Conservation (phyloP, 2,113 vertebrate genomes). For the Ammospiza nelsoni region DNA sequence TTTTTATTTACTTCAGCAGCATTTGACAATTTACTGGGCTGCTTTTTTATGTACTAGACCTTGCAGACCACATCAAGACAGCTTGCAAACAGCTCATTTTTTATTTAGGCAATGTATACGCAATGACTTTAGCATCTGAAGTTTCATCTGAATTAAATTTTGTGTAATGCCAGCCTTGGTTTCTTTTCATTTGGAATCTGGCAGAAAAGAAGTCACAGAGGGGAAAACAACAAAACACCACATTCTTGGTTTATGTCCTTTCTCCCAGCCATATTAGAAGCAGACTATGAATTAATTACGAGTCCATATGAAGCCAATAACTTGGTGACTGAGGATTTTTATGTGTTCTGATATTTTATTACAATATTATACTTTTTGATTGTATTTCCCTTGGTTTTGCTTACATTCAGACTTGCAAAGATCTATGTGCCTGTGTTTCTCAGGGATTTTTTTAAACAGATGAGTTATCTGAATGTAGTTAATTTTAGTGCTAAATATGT, state of each 20-base stretch:
- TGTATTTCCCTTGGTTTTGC: neutral
- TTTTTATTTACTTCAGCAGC: conserved; percentile 52
- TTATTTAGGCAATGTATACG: conserved; percentile 68
- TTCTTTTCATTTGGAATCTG: conserved; percentile 70
- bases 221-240: conserved; percentile 5
- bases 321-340: conserved; percentile 29
- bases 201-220: conserved; percentile 52
- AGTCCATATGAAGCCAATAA: conserved; percentile 47
- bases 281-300: conserved; percentile 71
- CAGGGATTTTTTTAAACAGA: neutral
- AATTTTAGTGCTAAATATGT: neutral
- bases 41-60: conserved; percentile 31
- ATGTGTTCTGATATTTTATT: conserved; percentile 55
- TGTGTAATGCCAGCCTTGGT: conserved; percentile 43
- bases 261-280: conserved; percentile 16
- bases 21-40: conserved; percentile 43
- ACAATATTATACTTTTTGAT: neutral
- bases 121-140: conserved; percentile 58
- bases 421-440: conserved; percentile 9
- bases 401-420: neutral
- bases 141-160: conserved; percentile 68
- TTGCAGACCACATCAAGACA: conserved; percentile 54
- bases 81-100: conserved; percentile 69
- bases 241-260: conserved; percentile 55
- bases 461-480: neutral